Evolutionary conservation across 2,888 invertebrate species (phyloP).

Genomic region (Spodoptera picta): DNA sequence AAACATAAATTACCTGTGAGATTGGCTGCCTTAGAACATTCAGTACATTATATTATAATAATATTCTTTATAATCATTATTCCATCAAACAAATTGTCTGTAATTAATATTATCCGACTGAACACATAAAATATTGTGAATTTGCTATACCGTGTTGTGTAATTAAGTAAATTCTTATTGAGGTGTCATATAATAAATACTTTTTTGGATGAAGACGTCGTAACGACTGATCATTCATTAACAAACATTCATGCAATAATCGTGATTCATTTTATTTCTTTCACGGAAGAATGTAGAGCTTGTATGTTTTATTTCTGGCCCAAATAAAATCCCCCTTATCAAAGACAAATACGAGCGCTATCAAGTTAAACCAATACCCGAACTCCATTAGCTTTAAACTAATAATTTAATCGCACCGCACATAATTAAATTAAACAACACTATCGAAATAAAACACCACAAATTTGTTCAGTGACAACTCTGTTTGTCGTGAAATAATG

Average conservation of each 20-base stretch:
- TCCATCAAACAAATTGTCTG: slow-evolving; percentile 40
- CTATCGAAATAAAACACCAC: slow-evolving; percentile 79
- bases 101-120: slow-evolving; percentile 44
- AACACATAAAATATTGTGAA: slow-evolving; percentile 38
- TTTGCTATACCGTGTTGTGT: slow-evolving; percentile 32
- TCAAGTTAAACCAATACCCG: slow-evolving; percentile 66
- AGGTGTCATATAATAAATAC: slow-evolving; percentile 41
- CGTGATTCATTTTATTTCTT: slow-evolving; percentile 16
- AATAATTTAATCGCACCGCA: slow-evolving; percentile 76
- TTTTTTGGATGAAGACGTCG: slow-evolving; percentile 31
- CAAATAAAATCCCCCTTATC: slow-evolving; percentile 71
- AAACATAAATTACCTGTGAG: slow-evolving; percentile 3
- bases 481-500: slow-evolving; percentile 79
- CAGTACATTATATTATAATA: slow-evolving; percentile 31
- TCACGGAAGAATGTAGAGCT: slow-evolving; percentile 50
- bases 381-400: slow-evolving; percentile 70
- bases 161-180: slow-evolving; percentile 41
- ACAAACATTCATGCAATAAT: slow-evolving; percentile 11
- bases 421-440: slow-evolving; percentile 78
- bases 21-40: slow-evolving; percentile 10
- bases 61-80: slow-evolving; percentile 47
- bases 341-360: slow-evolving; percentile 64
- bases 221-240: slow-evolving; percentile 38
- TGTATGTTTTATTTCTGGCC: slow-evolving; percentile 72
- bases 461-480: slow-evolving; percentile 81